Base-by-base conservation (phyloP, 2,888 invertebrate genomes). In the Apotomis turbidana region DNA sequence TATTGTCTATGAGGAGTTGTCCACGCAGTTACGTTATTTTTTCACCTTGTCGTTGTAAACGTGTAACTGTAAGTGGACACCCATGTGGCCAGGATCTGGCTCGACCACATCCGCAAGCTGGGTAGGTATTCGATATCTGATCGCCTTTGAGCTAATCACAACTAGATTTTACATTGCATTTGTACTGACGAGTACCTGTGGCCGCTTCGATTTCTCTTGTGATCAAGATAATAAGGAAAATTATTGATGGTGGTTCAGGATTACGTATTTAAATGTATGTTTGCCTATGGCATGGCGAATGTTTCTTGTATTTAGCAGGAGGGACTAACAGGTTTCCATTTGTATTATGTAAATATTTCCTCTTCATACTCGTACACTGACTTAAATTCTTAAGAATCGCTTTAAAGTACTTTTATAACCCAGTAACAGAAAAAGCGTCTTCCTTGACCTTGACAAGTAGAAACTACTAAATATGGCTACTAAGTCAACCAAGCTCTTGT, bases 71-170 rank as follows among this genome's bases (percentile, higher is more conserved):
- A 68, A 72, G 46, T 15, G 46, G 58, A 72, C 59, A 71, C 57
- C 52, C 57, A 68, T 73, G 78, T 51, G 77, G 76, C 71, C 54
- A 63, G 67, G 62, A 74, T 54, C 74, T 68, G 71, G 70, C 66
- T 67, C 74, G 46, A 88, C 89, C 90, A 88, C 90, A 90, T 90
- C 90, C 90, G 85, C 78, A 73, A 79, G 74, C 46, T 68, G 70
- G 75, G 70, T 76, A 77, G 74, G 70, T 75, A 77, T 76, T 73
- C 74, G 76, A 75, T 76, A 77, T 68, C 70, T 70, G 52, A 70
- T 66, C 58, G 69, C 57, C 61, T 61, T 70, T 58, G 58, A 72
- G 68, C 58, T 72, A 68, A 68, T 72, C 57, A 58, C 58, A 68
- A 36, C 52, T 54, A 63, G 52, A 59, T 46, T 72, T 68, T 59